Conservation (phyloP, 2,888 invertebrate genomes). For the Folsomia candida region DNA sequence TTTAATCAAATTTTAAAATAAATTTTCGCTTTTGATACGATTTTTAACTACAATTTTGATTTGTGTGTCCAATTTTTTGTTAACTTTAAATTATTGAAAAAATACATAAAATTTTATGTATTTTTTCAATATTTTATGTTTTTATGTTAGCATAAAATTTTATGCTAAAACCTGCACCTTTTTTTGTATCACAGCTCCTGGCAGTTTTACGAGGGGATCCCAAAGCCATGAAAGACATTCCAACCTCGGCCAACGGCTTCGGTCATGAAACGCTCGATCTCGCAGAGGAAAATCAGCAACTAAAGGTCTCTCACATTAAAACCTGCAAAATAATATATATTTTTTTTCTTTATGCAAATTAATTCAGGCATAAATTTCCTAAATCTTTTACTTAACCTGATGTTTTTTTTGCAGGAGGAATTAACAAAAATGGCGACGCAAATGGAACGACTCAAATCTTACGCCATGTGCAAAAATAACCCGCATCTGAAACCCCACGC, state of each 20-base stretch:
- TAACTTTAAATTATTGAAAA: no score
- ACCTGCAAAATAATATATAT: not conserved
- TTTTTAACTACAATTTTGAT: no score
- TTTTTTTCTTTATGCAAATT: not conserved
- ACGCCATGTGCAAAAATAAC: slow-evolving; percentile 90
- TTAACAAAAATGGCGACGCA: slow-evolving; percentile 86
- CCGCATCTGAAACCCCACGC: slow-evolving; percentile 67
- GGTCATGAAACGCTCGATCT: slow-evolving; percentile 66
- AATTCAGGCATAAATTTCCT: no score
- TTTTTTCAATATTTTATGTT: no score
- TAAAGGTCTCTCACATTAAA: slow-evolving; percentile 64
- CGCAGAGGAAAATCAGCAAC: slow-evolving; percentile 85
- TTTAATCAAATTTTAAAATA: no score
- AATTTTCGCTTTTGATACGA: no score
- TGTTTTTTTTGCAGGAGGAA: slow-evolving; percentile 67
- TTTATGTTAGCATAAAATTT: no score
- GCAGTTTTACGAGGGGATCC: slow-evolving; percentile 69
- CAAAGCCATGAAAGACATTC: slow-evolving; percentile 44
- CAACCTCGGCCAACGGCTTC: slow-evolving; percentile 48
- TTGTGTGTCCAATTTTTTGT: no score
- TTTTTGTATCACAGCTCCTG: slow-evolving; percentile 68
- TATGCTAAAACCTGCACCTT: no score
- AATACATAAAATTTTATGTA: no score
- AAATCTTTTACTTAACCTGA: no score
- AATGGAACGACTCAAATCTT: slow-evolving; percentile 90